Evolutionary conservation across 2,888 invertebrate genomes (phyloP), one percentile per base, ranked within the genome.

Genomic region (Crematogaster levior): DNA sequence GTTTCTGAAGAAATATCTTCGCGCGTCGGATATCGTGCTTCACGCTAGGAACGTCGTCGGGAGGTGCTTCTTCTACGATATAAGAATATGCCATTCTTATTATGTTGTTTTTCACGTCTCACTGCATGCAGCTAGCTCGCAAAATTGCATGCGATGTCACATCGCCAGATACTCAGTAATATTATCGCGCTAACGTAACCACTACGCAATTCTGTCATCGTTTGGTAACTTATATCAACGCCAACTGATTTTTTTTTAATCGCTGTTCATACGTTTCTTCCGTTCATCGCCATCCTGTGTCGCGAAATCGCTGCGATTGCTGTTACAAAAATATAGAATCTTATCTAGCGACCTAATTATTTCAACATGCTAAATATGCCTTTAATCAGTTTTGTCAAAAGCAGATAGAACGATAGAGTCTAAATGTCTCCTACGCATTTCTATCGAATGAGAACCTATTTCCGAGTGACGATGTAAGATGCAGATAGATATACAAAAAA

Each of bases 1-100:
- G 96, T 87, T 95, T 96, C 91, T 96, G 96, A 30, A 96, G 93
- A 91, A 96, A 96, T 87, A 95, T 95, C 92, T 96, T 96, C 0
- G 96, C 96, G 43, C 95, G 93, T 48, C 95, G 93, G 90, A 96
- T 94, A 89, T 97, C 96, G 58, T 94, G 95, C 85, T 96, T 95
- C 37, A 95, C 93, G 84, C 87, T 89, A 6, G 92, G 93, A 70
- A 90, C 82, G 60, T 93, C 91, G 51, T 90, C 84, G 24, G 90
- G 79, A 10, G 89, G 88, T 40, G 88, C 90, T 63, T 92, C 91
- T 27, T 91, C 91, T 56, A 90, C 84, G 43, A 88, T 86, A 77
- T 92, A 93, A 43, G 87, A 88, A 72, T 86, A 90, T 40, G 92
- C 90, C 93, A 93, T 93, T 75, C 73, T 85, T 40, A 56, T 61